Conservation (phyloP, 2,113 vertebrate genomes). For the Hippopotamus amphibius region DNA sequence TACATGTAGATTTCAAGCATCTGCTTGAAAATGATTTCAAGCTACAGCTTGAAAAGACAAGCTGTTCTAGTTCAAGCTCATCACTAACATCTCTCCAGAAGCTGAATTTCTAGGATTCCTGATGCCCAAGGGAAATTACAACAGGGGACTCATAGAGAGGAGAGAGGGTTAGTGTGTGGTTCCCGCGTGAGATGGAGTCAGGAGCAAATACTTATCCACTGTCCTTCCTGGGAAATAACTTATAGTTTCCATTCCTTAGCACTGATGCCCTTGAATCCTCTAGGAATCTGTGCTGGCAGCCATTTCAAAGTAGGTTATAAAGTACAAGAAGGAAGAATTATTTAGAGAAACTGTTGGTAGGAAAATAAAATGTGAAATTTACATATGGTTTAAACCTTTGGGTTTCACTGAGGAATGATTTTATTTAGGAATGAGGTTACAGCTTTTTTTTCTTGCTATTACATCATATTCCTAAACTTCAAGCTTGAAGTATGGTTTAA, state of each 20-base stretch:
- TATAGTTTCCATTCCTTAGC: background rate
- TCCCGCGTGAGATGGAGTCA: background rate
- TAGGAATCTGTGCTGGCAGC: background rate
- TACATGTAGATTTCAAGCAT: background rate
- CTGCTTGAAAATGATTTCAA: too few relatives aligned
- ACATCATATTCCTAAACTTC: background rate
- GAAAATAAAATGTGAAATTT: slow-evolving; percentile 22
- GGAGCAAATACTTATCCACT: background rate
- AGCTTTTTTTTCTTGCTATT: background rate
- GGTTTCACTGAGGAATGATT: slow-evolving; percentile 14
- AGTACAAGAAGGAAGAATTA: slow-evolving; percentile 19
- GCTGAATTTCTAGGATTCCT: background rate
- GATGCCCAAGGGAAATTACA: background rate
- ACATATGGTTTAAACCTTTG: background rate
- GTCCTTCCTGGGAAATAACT: background rate
- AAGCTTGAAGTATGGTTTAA: background rate
- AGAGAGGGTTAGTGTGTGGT: background rate
- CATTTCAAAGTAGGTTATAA: slow-evolving; percentile 30
- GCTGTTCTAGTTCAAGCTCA: background rate
- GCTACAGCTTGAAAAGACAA: too few relatives aligned
- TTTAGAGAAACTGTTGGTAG: background rate
- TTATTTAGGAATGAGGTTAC: background rate
- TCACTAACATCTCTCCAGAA: background rate
- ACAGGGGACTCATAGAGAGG: background rate
- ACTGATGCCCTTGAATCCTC: background rate